phyloP scores from a whole-genome alignment of 1,140 invertebrate species.

The Pseudomyrmex concolor region DNA sequence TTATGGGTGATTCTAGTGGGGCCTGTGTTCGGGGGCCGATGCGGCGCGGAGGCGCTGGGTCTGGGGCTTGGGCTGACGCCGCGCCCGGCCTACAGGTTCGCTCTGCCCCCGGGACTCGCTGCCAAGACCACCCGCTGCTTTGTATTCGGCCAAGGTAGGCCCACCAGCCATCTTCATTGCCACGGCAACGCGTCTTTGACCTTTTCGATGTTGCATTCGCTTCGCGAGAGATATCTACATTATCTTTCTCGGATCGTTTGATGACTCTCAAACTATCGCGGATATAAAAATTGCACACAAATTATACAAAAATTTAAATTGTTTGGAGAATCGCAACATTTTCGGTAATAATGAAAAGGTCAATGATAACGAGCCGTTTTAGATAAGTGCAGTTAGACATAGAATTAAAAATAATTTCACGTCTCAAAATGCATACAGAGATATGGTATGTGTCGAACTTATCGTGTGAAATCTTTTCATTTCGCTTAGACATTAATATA shows the following conservation, averaged over 20 bases:
- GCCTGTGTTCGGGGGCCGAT: constrained; percentile 86
- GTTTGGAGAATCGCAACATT: not conserved
- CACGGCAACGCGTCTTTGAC: constrained; percentile 52
- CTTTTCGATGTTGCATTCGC: constrained; percentile 6
- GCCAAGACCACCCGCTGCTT: constrained; percentile 85
- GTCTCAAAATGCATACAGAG: not conserved
- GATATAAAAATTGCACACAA: not conserved
- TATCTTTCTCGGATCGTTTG: not conserved
- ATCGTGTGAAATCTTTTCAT: not conserved
- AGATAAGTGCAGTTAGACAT: not conserved
- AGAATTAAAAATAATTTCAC: constrained; percentile 8
- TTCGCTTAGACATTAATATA: not conserved
- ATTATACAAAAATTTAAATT: not conserved
- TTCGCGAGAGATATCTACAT: not conserved
- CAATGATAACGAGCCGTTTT: constrained; percentile 11
- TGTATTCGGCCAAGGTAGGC: constrained; percentile 86
- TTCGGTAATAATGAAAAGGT: constrained; percentile 14
- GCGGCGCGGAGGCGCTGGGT: constrained; percentile 85
- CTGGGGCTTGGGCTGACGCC: constrained; percentile 84
- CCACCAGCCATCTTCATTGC: constrained; percentile 82
- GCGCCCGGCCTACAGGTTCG: constrained; percentile 85
- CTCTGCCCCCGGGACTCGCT: constrained; percentile 85
- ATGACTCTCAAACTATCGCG: not conserved
- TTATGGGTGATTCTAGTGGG: constrained; percentile 84
- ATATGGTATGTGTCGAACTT: not conserved